Evolutionary conservation across 2,113 vertebrate species (phyloP).

Genomic region (Macrotus californicus): DNA sequence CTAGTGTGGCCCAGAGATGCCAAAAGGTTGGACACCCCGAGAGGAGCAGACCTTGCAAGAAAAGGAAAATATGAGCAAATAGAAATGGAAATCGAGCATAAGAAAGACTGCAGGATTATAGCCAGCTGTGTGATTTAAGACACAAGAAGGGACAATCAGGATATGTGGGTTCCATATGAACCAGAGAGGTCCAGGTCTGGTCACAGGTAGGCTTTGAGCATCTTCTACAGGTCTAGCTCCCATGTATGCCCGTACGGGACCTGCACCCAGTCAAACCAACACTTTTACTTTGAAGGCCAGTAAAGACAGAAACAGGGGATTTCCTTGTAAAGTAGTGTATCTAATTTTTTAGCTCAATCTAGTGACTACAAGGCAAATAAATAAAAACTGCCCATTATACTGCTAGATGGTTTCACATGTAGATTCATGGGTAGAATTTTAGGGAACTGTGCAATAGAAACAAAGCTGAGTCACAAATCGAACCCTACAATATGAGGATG

Average conservation of each 20-base stretch:
- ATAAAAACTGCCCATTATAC: neutral
- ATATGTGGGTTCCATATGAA: neutral
- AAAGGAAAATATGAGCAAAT: neutral
- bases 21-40: too few species aligned
- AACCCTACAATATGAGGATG: neutral
- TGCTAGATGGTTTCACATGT: neutral
- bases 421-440: neutral
- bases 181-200: neutral
- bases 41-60: neutral
- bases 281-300: neutral
- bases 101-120: neutral
- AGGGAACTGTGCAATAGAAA: neutral
- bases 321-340: neutral
- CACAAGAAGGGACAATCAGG: neutral
- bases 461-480: neutral
- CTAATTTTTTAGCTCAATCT: neutral
- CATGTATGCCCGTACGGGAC: too few species aligned
- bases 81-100: neutral
- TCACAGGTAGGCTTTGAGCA: neutral
- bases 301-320: neutral
- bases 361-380: neutral
- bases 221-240: neutral
- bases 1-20: too few species aligned
- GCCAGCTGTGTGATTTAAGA: neutral
- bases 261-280: neutral